Evolutionary conservation across 2,797 vertebrate genomes (phyloP), one percentile per base, ranked within the genome.

Genomic region (Amazona ochrocephala): DNA sequence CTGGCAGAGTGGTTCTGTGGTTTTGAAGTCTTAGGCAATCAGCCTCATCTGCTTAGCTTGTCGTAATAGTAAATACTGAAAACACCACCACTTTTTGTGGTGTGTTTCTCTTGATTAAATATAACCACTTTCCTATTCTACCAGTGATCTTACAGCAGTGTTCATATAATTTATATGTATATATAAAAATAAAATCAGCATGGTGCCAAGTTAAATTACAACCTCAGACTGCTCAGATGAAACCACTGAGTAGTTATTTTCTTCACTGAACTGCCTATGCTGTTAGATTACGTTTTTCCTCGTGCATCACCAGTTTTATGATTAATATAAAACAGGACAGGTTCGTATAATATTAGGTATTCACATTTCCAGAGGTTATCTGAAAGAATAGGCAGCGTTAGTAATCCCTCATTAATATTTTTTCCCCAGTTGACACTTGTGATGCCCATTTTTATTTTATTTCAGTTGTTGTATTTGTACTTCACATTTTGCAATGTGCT

Each of bases 1-100:
- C 78, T 90, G 94, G 74, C 95, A 97, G 96, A 98, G 97, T 93
- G 97, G 68, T 79, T 96, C 96, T 97, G 97, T 97, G 94, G 95
- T 94, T 96, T 96, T 95, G 62, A 87, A 96, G 96, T 95, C 89
- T 41, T 95, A 97, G 97, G 97, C 95, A 95, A 97, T 96, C 97
- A 95, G 68, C 77, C 79, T 97, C 50, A 47, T 95, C 96, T 92
- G 86, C 87, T 95, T 88, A 87, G 94, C 78, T 92, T 19, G 82
- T 12, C 24, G 51, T 66, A 26, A 17, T 54, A 83, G 91, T 16
- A 11, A 89, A 79, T 22, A 48, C 71, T 24, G 37, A 62, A 56
- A 90, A 17, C 79, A n/a, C 5, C 37, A 32, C 30, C 30, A 66
- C 64, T 95, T 79, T 76, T 20, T 32, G 34, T 5, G 62, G 21